Evolutionary conservation across 2,888 invertebrate species (phyloP).

Genomic region (Dioctria rufipes): DNA sequence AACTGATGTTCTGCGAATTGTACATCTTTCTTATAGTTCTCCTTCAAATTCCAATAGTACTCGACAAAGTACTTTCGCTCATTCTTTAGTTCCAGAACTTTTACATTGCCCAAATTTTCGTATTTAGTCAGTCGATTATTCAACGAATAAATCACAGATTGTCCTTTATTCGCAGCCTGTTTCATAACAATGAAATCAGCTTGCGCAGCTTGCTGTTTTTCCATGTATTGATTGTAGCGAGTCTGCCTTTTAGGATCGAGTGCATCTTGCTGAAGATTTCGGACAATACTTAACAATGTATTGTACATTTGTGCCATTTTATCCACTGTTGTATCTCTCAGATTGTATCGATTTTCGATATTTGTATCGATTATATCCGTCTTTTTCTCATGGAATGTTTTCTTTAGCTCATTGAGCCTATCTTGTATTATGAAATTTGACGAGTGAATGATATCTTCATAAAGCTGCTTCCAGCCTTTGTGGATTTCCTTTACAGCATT

Average conservation of each 20-base stretch:
- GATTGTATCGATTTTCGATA: constrained; percentile 64
- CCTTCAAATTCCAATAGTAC: constrained; percentile 61
- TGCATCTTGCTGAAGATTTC: constrained; percentile 24
- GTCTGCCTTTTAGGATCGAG: constrained; percentile 12
- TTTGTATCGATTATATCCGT: constrained; percentile 64
- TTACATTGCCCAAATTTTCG: background rate
- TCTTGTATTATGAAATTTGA: constrained; percentile 63
- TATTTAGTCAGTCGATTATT: constrained; percentile 60
- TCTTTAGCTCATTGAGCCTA: constrained; percentile 63
- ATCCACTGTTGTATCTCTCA: constrained; percentile 55
- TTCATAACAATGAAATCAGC: constrained; percentile 61
- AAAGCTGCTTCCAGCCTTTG: constrained; percentile 61
- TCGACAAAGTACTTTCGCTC: constrained; percentile 24
- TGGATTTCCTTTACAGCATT: constrained; percentile 60
- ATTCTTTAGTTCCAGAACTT: constrained; percentile 5
- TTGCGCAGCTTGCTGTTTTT: constrained; percentile 62
- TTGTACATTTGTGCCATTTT: constrained; percentile 12
- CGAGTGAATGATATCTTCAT: constrained; percentile 66
- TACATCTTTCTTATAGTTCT: constrained; percentile 62
- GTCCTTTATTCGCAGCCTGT: constrained; percentile 61
- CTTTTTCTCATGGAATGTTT: constrained; percentile 63
- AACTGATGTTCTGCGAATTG: constrained; percentile 64
- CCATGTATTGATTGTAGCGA: constrained; percentile 60
- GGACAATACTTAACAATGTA: constrained; percentile 1
- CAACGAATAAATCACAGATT: constrained; percentile 58